Percentiles rank a stretch among this genome's conserved stretches.
Evolutionary conservation across 2,797 vertebrate species (phyloP).

Genomic region (Sebastiscus tertius): DNA sequence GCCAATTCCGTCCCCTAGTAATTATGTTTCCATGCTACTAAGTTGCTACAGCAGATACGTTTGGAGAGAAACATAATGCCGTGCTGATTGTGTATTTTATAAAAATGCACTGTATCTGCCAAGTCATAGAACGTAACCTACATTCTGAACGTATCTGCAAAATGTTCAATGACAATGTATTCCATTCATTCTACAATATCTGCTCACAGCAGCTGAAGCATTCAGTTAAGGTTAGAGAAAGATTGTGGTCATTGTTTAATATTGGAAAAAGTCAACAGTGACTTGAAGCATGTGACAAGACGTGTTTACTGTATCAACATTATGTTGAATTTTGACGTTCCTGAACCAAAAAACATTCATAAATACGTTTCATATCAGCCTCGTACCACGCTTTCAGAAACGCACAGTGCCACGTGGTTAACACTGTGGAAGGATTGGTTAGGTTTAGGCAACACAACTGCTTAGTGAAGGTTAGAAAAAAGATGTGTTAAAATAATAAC

Average conservation of each 20-base stretch:
- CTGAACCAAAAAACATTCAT: background rate
- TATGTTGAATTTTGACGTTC: background rate
- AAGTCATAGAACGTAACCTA: background rate
- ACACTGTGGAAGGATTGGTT: background rate
- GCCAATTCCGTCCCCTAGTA: background rate
- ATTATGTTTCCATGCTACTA: background rate
- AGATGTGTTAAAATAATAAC: background rate
- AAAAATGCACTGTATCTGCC: background rate
- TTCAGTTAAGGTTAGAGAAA: background rate
- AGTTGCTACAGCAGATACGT: background rate
- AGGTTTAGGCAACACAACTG: background rate
- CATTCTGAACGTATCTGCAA: background rate
- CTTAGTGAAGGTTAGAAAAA: background rate
- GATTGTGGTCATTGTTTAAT: background rate
- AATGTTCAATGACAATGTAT: background rate
- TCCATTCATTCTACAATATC: background rate
- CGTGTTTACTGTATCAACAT: background rate
- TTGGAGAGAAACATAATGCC: background rate
- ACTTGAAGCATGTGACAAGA: background rate
- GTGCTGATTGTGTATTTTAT: background rate
- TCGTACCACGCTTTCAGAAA: background rate
- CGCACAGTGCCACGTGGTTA: background rate
- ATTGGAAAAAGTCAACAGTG: background rate
- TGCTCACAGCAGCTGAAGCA: background rate
- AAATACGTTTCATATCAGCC: background rate